Percentiles rank a stretch among this genome's conserved stretches.
Conservation (phyloP, 2,113 vertebrate genomes). For the Balaenoptera acutorostrata region DNA sequence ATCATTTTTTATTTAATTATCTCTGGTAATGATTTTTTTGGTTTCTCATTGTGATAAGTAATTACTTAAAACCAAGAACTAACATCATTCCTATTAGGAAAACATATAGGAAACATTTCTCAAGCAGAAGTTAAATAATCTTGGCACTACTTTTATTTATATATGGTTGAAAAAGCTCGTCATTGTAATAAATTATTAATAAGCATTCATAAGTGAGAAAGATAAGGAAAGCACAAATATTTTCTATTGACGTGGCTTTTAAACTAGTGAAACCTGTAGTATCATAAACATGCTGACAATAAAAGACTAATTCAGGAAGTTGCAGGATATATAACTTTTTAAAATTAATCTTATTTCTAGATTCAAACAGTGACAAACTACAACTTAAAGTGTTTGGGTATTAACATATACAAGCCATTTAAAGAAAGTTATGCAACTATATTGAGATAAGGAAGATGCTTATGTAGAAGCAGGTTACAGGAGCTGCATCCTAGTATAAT, state of each 20-base stretch:
- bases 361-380: not conserved
- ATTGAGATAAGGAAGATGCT: not conserved
- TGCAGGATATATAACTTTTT: not conserved
- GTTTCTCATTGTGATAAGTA: not conserved
- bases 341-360: not conserved
- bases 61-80: constrained; percentile 3
- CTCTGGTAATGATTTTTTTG: not conserved
- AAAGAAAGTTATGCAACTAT: not conserved
- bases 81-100: not conserved
- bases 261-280: not conserved
- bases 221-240: not conserved
- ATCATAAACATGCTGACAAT: not conserved
- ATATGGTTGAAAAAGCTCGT: not conserved
- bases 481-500: not conserved
- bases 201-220: not conserved
- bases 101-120: not conserved
- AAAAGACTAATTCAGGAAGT: not conserved
- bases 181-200: not conserved
- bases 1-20: not conserved
- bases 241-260: not conserved
- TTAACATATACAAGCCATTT: not conserved
- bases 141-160: not conserved
- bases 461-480: not conserved
- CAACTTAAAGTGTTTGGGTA: not conserved
- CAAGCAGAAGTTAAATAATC: not conserved